phyloP scores from a whole-genome alignment of 1,140 invertebrate species.

The Pseudomyrmex dendroicus region DNA sequence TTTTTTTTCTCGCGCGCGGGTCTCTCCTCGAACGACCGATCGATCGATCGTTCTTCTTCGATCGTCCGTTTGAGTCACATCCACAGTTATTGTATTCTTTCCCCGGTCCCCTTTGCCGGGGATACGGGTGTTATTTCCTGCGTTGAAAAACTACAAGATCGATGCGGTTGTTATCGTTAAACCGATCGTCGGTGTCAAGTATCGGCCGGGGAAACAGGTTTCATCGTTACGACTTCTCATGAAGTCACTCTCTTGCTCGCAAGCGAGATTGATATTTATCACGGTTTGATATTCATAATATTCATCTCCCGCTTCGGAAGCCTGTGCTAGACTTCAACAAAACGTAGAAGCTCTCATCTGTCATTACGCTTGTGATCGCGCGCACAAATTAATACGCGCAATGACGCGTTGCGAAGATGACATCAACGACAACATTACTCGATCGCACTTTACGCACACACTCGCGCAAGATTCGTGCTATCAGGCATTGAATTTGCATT shows the following conservation, averaged over 20 bases:
- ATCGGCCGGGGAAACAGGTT: constrained; percentile 26
- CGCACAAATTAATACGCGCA: neutral
- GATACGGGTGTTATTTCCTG: constrained; percentile 22
- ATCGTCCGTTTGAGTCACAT: constrained; percentile 55
- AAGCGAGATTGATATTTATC: constrained; percentile 14
- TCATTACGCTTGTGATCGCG: neutral
- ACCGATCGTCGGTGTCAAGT: constrained; percentile 33
- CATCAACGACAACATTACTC: neutral
- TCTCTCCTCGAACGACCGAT: constrained; percentile 50
- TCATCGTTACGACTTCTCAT: constrained; percentile 23
- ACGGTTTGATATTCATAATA: constrained; percentile 22
- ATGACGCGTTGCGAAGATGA: constrained; percentile 21
- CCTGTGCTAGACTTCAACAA: too few relatives aligned
- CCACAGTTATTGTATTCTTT: constrained; percentile 41
- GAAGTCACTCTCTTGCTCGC: neutral
- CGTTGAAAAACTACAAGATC: constrained; percentile 33
- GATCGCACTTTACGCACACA: neutral
- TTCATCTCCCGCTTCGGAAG: neutral
- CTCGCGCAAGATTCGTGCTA: neutral
- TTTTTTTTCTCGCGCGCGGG: constrained; percentile 48
- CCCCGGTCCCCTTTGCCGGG: neutral
- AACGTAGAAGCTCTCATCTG: too few relatives aligned
- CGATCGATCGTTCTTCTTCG: constrained; percentile 30
- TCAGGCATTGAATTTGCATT: constrained; percentile 1
- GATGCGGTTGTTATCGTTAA: constrained; percentile 36